These are phyloP conservation scores for Syngnathoides biaculeatus DNA, from an alignment of 2,113 vertebrate genomes.

Conservation along the genomic window DNA sequence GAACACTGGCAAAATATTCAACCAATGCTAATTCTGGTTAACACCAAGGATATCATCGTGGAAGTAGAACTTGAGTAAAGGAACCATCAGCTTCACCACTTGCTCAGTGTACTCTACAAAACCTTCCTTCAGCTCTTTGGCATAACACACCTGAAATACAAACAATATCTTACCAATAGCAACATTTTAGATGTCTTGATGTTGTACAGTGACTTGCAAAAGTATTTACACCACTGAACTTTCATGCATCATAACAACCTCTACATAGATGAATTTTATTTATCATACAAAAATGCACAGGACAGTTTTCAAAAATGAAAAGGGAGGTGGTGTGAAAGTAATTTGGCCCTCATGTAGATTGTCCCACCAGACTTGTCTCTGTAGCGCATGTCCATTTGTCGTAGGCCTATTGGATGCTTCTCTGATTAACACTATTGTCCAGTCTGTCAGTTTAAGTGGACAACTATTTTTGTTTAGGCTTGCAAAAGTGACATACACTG, in stretches of 20 bases:
- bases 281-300: too few relatives aligned
- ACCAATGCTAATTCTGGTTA: neutral
- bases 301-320: too few relatives aligned
- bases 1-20: neutral
- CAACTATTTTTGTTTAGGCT: too few relatives aligned
- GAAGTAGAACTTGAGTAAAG: constrained; percentile 96
- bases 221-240: neutral
- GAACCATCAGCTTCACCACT: constrained; percentile 98
- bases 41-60: constrained; percentile 95
- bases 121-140: constrained; percentile 96
- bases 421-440: too few relatives aligned
- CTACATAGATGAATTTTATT: too few relatives aligned
- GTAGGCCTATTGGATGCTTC: too few relatives aligned
- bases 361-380: too few relatives aligned
- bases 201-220: neutral
- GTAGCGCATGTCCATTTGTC: too few relatives aligned
- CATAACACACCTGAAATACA: constrained; percentile 89
- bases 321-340: too few relatives aligned
- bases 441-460: too few relatives aligned
- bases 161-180: neutral
- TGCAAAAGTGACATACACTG: too few relatives aligned
- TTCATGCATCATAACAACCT: neutral
- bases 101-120: constrained; percentile 98
- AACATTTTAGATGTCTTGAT: neutral
- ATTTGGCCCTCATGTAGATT: too few relatives aligned